Evolutionary conservation across 2,888 invertebrate genomes (phyloP).

Genomic region (Oscheius sp.): DNA sequence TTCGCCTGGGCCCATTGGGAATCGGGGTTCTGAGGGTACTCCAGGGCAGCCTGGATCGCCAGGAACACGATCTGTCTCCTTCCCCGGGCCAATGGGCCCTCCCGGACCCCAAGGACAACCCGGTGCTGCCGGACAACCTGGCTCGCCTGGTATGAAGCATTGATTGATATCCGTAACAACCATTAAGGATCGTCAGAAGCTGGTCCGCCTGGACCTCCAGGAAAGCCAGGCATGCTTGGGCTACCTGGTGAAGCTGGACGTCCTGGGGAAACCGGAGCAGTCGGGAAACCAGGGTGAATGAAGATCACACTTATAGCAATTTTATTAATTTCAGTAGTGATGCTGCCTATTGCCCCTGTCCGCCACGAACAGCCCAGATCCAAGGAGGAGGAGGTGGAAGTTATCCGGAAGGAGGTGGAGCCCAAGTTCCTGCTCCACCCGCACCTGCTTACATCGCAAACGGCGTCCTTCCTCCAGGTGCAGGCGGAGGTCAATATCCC

Average conservation of each 20-base stretch:
- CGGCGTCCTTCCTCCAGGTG: too few species aligned
- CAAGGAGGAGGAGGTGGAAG: conserved; percentile 27
- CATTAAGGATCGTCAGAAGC: background rate
- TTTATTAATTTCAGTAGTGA: background rate
- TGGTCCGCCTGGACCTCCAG: conserved; percentile 10
- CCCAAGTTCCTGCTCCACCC: too few species aligned
- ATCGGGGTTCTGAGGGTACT: background rate
- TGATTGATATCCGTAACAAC: too few species aligned
- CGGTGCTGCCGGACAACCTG: conserved; percentile 11
- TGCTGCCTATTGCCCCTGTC: conserved; percentile 17
- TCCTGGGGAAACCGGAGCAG: conserved; percentile 10
- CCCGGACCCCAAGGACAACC: conserved; percentile 19
- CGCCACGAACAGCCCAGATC: conserved; percentile 3
- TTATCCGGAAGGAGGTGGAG: background rate
- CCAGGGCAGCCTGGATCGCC: conserved; percentile 1
- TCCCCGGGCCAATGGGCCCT: conserved; percentile 12
- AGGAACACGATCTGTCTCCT: conserved; percentile 1
- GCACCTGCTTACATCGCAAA: too few species aligned
- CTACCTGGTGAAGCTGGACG: background rate
- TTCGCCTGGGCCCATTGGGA: conserved; percentile 9
- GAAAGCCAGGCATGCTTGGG: background rate
- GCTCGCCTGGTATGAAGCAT: background rate
- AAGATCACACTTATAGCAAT: too few species aligned
- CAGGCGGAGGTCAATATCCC: too few species aligned
- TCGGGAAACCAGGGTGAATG: conserved; percentile 8